Evolutionary conservation across 2,113 vertebrate species (phyloP).

Genomic region (Microcebus murinus): DNA sequence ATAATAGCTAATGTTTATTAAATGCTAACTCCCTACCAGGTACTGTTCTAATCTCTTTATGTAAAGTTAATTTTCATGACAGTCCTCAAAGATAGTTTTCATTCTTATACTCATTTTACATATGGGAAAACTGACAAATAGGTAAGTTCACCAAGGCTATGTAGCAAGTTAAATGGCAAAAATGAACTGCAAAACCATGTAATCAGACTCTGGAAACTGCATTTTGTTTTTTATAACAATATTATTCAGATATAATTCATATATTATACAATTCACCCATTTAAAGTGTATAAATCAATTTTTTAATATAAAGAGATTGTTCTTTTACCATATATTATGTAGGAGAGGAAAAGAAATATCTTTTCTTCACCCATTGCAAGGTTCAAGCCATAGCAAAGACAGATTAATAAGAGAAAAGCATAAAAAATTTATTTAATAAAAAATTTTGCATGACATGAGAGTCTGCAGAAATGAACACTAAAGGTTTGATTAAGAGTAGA

Average conservation of each 20-base stretch:
- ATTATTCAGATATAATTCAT: not conserved
- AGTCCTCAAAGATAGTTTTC: not conserved
- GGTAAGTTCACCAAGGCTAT: not conserved
- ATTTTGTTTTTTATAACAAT: not conserved
- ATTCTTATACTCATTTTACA: not conserved
- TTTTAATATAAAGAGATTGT: not conserved
- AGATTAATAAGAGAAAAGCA: not conserved
- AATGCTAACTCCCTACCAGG: not conserved
- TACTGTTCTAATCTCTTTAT: not conserved
- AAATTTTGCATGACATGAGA: not conserved
- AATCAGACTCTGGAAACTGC: not conserved
- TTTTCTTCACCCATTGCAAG: not conserved
- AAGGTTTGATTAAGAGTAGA: not conserved
- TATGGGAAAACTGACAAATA: not conserved
- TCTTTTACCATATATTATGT: not conserved
- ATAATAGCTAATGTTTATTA: not conserved
- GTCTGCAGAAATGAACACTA: not conserved
- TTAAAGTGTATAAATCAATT: not conserved
- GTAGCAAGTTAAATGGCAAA: not conserved
- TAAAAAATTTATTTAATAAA: too few species aligned
- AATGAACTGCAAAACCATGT: not conserved
- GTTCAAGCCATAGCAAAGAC: not conserved
- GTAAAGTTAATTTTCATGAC: fast-evolving
- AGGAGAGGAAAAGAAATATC: not conserved
- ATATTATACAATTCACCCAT: not conserved